Evolutionary conservation across 2,797 vertebrate genomes (phyloP).

Genomic region (Erithacus rubecula): DNA sequence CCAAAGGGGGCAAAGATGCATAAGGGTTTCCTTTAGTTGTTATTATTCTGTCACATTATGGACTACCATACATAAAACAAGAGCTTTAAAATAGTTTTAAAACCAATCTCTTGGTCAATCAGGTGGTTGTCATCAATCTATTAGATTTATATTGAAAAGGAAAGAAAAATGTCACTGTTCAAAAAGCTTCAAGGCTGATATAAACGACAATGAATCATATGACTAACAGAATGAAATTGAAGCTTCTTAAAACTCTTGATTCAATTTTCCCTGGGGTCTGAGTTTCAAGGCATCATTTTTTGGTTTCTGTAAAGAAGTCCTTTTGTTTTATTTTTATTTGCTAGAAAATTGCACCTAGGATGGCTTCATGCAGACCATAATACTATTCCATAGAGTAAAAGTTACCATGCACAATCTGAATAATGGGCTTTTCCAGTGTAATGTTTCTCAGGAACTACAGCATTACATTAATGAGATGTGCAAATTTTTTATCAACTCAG

Average conservation of each 20-base stretch:
- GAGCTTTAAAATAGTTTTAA: not conserved
- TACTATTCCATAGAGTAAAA: not conserved
- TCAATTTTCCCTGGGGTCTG: not conserved
- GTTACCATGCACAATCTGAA: not conserved
- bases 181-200: not conserved
- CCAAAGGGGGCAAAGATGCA: not conserved
- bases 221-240: not conserved
- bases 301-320: not conserved
- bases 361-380: not conserved
- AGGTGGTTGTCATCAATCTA: not conserved
- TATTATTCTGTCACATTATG: not conserved
- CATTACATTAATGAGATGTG: constrained; percentile 27
- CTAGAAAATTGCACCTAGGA: not conserved
- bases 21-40: not conserved
- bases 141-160: not conserved
- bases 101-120: not conserved
- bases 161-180: not conserved
- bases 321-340: not conserved
- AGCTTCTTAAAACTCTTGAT: not conserved
- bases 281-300: not conserved
- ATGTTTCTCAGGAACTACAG: constrained; percentile 5
- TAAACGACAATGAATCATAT: not conserved
- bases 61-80: not conserved
- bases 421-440: not conserved
- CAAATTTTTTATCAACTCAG: constrained; percentile 40